phyloP scores from a whole-genome alignment of 2,113 vertebrate genomes.

The Nerophis ophidion region DNA sequence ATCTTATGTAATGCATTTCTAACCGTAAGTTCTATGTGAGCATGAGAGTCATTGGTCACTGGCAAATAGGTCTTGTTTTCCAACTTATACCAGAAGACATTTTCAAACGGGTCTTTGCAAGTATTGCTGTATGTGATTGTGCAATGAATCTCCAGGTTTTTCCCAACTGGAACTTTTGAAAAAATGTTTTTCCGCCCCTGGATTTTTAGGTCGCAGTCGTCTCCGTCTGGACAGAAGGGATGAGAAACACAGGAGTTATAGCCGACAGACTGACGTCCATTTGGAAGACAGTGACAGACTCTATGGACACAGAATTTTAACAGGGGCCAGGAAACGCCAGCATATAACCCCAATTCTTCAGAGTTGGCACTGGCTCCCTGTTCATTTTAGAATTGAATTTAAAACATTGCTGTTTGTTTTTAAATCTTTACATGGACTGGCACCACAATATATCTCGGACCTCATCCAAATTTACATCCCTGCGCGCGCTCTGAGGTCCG shows the following conservation, averaged over 20 bases:
- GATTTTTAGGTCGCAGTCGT: not conserved
- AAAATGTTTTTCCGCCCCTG: rapidly evolving
- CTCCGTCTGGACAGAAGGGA: conserved; percentile 22
- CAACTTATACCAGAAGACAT: conserved; percentile 47
- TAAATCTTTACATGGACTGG: too few relatives aligned
- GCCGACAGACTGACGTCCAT: not conserved
- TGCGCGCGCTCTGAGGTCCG: too few relatives aligned
- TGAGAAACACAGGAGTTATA: conserved; percentile 1
- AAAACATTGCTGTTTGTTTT: too few relatives aligned
- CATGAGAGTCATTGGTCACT: not conserved
- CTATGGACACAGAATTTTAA: too few relatives aligned
- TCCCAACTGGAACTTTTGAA: rapidly evolving
- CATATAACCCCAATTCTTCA: too few relatives aligned
- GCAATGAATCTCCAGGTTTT: conserved; percentile 44
- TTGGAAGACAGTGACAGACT: too few relatives aligned
- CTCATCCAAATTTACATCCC: too few relatives aligned
- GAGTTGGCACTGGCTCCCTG: too few relatives aligned
- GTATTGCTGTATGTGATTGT: not conserved
- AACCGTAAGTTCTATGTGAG: not conserved
- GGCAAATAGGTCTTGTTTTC: not conserved
- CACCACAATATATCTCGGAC: too few relatives aligned
- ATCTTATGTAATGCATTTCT: rapidly evolving
- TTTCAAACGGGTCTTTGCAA: not conserved
- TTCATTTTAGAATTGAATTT: too few relatives aligned
- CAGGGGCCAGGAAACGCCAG: too few relatives aligned